A percentile compares a stretch with the other conserved stretches of the same genome.
Evolutionary conservation across 2,797 vertebrate species (phyloP).

Genomic region (Spinus olivaceus): DNA sequence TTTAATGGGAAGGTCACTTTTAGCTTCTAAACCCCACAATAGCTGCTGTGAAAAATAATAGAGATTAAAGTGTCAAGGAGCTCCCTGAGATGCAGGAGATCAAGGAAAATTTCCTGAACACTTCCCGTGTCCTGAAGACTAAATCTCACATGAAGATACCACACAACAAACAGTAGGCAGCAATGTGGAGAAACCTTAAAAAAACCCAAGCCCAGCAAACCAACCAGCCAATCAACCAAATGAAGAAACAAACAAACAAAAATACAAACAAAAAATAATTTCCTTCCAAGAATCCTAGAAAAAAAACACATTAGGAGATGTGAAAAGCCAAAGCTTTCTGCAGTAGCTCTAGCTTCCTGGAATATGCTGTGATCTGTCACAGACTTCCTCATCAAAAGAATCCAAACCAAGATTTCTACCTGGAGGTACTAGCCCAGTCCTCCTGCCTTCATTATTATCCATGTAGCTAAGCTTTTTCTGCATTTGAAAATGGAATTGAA

Average conservation of each 20-base stretch:
- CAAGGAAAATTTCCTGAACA: neutral
- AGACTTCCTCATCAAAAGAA: neutral
- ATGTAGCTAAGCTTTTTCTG: neutral
- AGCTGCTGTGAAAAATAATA: neutral
- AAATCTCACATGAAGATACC: neutral
- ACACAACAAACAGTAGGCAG: neutral
- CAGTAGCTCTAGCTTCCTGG: neutral
- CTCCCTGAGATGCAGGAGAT: neutral
- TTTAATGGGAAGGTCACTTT: neutral
- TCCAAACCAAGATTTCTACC: neutral
- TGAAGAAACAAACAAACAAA: neutral
- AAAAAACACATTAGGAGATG: neutral
- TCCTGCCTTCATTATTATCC: neutral
- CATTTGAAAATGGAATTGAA: neutral
- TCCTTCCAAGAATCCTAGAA: neutral
- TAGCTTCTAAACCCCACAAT: neutral
- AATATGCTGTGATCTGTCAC: neutral
- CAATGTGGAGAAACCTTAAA: neutral
- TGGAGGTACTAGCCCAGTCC: neutral
- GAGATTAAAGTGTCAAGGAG: neutral
- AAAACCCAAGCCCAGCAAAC: neutral
- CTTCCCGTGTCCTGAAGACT: neutral
- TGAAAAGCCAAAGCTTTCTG: neutral
- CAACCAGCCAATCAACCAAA: neutral
- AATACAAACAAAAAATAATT: no score